Base-by-base conservation (phyloP, 2,797 vertebrate species). In the Helostoma temminkii region DNA sequence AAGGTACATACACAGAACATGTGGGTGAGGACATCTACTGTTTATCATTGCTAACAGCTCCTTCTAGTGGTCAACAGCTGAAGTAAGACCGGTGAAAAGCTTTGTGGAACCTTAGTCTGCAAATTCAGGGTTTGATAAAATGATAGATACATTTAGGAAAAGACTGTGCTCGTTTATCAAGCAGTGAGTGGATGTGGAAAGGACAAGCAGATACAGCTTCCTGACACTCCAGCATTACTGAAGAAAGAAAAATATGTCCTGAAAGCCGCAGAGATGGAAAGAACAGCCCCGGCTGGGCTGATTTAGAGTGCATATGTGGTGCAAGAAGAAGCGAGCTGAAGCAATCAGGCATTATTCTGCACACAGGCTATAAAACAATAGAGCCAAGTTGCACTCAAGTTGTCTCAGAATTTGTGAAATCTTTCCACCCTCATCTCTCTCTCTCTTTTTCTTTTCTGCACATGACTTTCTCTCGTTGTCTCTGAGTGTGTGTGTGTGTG, bases 11-110 rank as follows among this genome's bases (percentile, higher is more conserved):
- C 24, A 68, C 15, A 60, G 25, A 19, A 42, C 43, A 26, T 26
- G 45, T 22, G 50, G 30, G 5, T n/a, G 30, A 54, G 66, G 71
- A 49, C 46, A 16, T 64, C 21, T 9, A 1, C 25, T 39, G 76
- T 42, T 88, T 89, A 71, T 34, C 87, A 62, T 89, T 94, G 93
- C 69, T 93, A 91, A 92, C 88, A 93, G 93, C 84, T 82, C 93
- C 93, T 88, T 88, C 93, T 94, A 93, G 91, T 90, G 94, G 90
- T 19, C 81, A 66, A 28, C 52, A 18, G 6, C 39, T 15, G 18
- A 78, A 90, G 69, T 68, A 48, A 39, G 11, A 5, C 0, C 39
- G 41, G 56, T 36, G 25, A 68, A 59, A 52, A 65, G 62, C 57
- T 61, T 43, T 56, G 12, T 63, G 72, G 66, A 68, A 58, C 54